Base-by-base conservation (phyloP, 2,888 invertebrate genomes). In the Teinopalpus imperialis region DNA sequence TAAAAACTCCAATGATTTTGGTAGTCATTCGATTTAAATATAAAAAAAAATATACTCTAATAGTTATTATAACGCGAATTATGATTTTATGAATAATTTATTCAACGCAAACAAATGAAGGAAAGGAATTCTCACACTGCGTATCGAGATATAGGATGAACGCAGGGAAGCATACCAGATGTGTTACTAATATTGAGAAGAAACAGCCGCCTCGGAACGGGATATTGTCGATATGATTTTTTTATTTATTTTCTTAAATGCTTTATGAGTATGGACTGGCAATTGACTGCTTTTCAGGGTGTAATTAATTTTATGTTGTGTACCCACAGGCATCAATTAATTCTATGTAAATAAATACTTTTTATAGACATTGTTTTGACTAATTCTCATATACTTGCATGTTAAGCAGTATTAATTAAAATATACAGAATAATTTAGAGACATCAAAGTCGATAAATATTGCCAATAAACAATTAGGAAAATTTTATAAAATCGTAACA, bases 201-300 rank as follows among this genome's bases (percentile, higher is more conserved):
- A 64, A 73, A 56, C 79, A 77, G 77, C 71, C 68, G 67, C 69
- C 48, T 36, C 37, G 32, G 3, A 42, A 18, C 18, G 37, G 7
- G 14, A 23, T 27, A 9, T 21, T 13, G 7, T 27, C 21, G 34
- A 35, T 43, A 34, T 13, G 24, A 23, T 47, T 43, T 51, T 55
- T 54, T 69, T 75, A 74, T 80, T 79, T 80, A 71, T 81, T 78
- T 77, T 73, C 66, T 66, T 63, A 64, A 62, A 53, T 60, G 48
- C 66, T 73, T 80, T 77, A 80, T 80, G 74, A 73, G 77, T 70
- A 73, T 18, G 30, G 40, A 41, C 41, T 18, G 40, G 10, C 24
- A 26, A 41, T 46, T 46, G 46, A 46, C 23, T 35, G 24, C 20
- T 27, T 34, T 39, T 43, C 31, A 40, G 21, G 35, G 13, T 12